Base-by-base conservation (phyloP, 64 coral and sea anemone species). In the Actinia equina region DNA sequence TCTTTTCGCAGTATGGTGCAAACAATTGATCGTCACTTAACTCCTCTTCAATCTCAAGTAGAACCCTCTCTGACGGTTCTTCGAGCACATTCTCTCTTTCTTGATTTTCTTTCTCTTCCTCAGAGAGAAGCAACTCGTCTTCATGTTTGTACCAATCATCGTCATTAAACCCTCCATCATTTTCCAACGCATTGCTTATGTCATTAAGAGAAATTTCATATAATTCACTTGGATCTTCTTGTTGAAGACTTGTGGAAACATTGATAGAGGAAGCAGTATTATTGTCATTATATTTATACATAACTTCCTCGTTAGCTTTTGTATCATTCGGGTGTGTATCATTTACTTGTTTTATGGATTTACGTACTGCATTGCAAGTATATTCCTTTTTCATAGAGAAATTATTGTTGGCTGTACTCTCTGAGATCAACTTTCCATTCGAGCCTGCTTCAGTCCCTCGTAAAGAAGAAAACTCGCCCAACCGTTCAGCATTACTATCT, bases 151-250 rank as follows among this genome's bases (percentile, higher is more conserved):
- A 74, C 69, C 69, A 74, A 42, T 74, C 69, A 74, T 54, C 63
- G n/a, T 83, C 81, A 74, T 84, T 19, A 52, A 84, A 42, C 4
- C 10, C 19, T 23, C 23, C 27, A 20, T 57, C 25, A 16, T 89
- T 89, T 57, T 84, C 49, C 46, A 89, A 46, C 11, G 15, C 25
- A 16, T 56, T 84, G 57, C 88, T 89, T 6, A 89, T 89, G 2
- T 43, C 44, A 57, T 52, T 57, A 22, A 89, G 81, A 54, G 80
- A 46, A 12, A 0, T 12, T 43, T 6, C 44, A 20, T 84, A 46
- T 83, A 42, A 37, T 77, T 54, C 65, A 9, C n/a, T 41, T 52
- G 46, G 7, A 27, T 56, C 49, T 37, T 56, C 23, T 37, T 43
- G 18, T 41, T 86, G 13, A 19, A 63, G 15, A 20, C 16, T 63